These are phyloP conservation scores for Pseudoatta argentina DNA, from an alignment of 1,140 invertebrate species.

Conservation along the genomic window DNA sequence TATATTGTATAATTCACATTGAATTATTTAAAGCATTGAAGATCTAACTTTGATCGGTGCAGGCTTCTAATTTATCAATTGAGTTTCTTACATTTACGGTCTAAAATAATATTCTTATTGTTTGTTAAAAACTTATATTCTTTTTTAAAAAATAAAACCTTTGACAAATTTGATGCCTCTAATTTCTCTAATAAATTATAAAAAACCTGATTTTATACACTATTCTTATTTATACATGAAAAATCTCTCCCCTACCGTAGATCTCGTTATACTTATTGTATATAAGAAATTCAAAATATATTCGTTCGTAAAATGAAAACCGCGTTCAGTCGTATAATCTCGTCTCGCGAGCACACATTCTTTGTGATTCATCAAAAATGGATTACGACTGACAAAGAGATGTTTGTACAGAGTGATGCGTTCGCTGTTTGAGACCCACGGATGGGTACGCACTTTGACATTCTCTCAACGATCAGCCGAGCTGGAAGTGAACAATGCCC, in stretches of 20 bases:
- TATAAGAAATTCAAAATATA: not conserved
- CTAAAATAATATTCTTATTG: no score
- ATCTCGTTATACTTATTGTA: not conserved
- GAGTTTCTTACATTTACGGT: no score
- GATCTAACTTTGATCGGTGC: no score
- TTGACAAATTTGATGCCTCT: not conserved
- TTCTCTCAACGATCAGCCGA: slow-evolving; percentile 26
- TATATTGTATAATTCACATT: no score
- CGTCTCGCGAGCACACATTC: not conserved
- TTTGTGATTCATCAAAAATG: slow-evolving; percentile 43
- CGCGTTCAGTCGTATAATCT: slow-evolving; percentile 21
- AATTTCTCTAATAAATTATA: not conserved
- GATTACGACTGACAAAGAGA: slow-evolving; percentile 33
- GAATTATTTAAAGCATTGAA: no score
- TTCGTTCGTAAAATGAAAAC: slow-evolving; percentile 1
- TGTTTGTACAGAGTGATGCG: not conserved
- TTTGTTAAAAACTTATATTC: no score
- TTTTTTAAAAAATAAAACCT: not conserved
- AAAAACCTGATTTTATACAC: not conserved
- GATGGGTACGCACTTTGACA: not conserved
- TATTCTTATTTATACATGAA: not conserved
- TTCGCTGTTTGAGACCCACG: not conserved
- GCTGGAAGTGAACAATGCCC: slow-evolving; percentile 31
- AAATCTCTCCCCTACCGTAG: not conserved
- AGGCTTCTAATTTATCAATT: no score